These are phyloP conservation scores for Phocides pigmalion DNA, from an alignment of 1,140 invertebrate genomes.

Conservation along the genomic window DNA sequence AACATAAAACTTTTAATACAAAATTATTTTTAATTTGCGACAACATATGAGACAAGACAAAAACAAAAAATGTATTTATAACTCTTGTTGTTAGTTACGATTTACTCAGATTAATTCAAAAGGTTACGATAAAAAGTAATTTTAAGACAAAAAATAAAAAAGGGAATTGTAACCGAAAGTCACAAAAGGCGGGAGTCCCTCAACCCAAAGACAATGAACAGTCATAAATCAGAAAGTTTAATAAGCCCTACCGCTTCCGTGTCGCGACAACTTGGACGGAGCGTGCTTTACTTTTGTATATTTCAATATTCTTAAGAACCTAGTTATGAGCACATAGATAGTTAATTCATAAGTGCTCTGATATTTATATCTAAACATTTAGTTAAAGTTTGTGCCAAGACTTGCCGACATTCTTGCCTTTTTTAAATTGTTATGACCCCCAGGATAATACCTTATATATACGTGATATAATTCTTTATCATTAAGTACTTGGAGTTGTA, in stretches of 20 bases:
- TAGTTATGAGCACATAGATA: background rate
- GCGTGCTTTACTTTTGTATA: background rate
- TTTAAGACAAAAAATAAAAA: background rate
- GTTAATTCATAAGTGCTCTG: constrained; percentile 5
- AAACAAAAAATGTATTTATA: too few relatives aligned
- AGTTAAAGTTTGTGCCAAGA: too few relatives aligned
- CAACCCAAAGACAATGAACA: constrained; percentile 32
- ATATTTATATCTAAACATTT: too few relatives aligned
- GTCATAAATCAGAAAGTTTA: constrained; percentile 40
- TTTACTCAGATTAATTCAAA: background rate
- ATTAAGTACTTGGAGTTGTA: too few relatives aligned
- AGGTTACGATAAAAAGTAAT: background rate
- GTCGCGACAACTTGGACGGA: background rate
- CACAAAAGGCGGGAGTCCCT: constrained; percentile 14
- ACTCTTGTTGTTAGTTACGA: constrained; percentile 7
- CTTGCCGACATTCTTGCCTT: too few relatives aligned
- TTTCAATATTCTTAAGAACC: constrained; percentile 13
- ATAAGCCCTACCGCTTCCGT: constrained; percentile 26
- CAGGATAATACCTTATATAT: too few relatives aligned
- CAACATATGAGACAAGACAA: too few relatives aligned
- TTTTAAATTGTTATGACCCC: too few relatives aligned
- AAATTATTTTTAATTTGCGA: too few relatives aligned
- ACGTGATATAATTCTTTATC: too few relatives aligned
- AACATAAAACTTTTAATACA: too few relatives aligned
- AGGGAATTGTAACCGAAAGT: background rate